These are phyloP conservation scores for Poecilia latipinna DNA, from an alignment of 2,113 vertebrate species.

Conservation along the genomic window DNA sequence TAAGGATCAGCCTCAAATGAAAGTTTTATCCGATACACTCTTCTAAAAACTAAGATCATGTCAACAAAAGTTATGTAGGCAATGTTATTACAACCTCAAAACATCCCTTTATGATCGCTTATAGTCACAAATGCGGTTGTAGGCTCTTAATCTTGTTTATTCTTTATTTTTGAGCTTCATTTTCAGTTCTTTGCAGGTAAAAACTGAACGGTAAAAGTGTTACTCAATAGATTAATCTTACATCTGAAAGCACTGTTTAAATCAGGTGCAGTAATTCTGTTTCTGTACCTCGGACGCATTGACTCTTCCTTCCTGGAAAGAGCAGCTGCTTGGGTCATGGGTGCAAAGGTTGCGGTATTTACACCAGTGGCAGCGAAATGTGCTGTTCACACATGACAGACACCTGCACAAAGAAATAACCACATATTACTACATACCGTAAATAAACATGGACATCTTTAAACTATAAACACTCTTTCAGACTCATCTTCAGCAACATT, in stretches of 20 bases:
- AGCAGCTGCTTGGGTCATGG: slow-evolving; percentile 93
- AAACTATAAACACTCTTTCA: background rate
- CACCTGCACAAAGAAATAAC: slow-evolving; percentile 80
- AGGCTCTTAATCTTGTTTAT: background rate
- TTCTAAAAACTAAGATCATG: background rate
- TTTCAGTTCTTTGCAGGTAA: slow-evolving; percentile 13
- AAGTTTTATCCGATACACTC: background rate
- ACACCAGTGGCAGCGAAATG: slow-evolving; percentile 97
- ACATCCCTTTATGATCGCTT: background rate
- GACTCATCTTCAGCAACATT: background rate
- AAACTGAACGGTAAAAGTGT: slow-evolving; percentile 4
- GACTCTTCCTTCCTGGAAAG: slow-evolving; percentile 95
- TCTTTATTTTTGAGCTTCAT: background rate
- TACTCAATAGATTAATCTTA: slow-evolving; percentile 2
- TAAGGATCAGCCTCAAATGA: no score
- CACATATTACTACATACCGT: slow-evolving; percentile 2
- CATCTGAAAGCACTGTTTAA: slow-evolving; percentile 10
- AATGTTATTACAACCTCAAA: slow-evolving; percentile 1
- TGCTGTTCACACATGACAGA: slow-evolving; percentile 94
- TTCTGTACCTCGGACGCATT: slow-evolving; percentile 89
- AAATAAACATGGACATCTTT: background rate
- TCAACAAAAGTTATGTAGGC: background rate
- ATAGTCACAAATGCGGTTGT: background rate
- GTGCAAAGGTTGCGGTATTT: slow-evolving; percentile 96
- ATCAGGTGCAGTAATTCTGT: slow-evolving; percentile 11